Base-by-base conservation (phyloP, 2,797 vertebrate species). In the Euthynnus affinis region DNA sequence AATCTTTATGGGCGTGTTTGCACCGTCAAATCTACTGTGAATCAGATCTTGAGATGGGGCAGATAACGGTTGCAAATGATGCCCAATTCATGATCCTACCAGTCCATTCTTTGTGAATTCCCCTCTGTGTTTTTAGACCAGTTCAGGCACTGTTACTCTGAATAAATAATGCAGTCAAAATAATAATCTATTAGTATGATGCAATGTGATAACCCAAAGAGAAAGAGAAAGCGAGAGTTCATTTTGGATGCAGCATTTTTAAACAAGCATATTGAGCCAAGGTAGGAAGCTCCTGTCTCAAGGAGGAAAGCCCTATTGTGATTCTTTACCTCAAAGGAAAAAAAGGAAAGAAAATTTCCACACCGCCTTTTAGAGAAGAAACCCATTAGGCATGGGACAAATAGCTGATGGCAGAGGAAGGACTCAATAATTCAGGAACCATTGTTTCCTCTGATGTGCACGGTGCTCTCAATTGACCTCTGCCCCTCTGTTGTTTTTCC, bases 371-470 rank as follows among this genome's bases (percentile, higher is more conserved):
- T 87, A 93, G 87, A 87, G 68, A 77, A 88, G 74, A 89, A 88
- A 86, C 85, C 92, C 93, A 95, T 95, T 95, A 95, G 76, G 74
- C 81, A 65, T 40, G 23, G 83, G 84, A 90, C 91, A 93, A 91
- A 93, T 87, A 90, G 91, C 84, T 92, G 87, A 88, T 92, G 90
- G 88, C 87, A 94, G 87, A 89, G 93, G 94, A 95, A 92, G 84
- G 78, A 78, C 90, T 95, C 91, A 95, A 95, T 95, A 94, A 95
- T 95, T 95, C 92, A 95, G 84, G 84, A 92, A 79, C 90, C 91
- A 94, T 95, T 95, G 95, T 95, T 95, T 93, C 87, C 87, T 90
- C 80, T 91, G 93, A 93, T 92, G 93, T 89, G 90, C 90, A 72
- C 80, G 12, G 48, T 57, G 67, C 87, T 91, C 90, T 86, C 88